Evolutionary conservation across 2,797 vertebrate genomes (phyloP), one percentile per base, ranked within the genome.

Genomic region (Urophycis tenuis): DNA sequence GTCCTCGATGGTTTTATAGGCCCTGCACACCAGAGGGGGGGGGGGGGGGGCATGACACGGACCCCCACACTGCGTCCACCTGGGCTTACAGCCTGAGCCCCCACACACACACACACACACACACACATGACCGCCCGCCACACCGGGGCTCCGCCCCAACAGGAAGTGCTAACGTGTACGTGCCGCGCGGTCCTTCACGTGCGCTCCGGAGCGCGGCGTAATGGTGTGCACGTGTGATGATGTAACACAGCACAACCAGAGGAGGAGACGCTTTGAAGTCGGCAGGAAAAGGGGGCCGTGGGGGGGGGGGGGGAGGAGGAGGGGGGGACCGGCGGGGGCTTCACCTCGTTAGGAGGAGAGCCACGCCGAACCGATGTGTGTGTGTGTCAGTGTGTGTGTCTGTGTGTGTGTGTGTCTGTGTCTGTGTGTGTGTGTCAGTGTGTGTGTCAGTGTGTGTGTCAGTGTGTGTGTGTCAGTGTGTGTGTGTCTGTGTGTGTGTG

Each of bases 1-100:
- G 53, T 99, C 97, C 85, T 96, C 96, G 60, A 99, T 92, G 80
- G 94, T 98, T 94, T 99, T 99, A 92, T 99, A 99, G 0, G 98
- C 97, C 97, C 97, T 99, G 93, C 74, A n/a, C n/a, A n/a, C n/a
- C n/a, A n/a, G n/a, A n/a, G n/a, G n/a, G n/a, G n/a, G n/a, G n/a
- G n/a, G n/a, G n/a, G n/a, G n/a, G n/a, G n/a, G n/a, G n/a, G n/a
- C 35, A 36, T 36, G 35, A 36, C 35, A 36, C 10, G n/a, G n/a
- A n/a, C 35, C 35, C 22, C 9, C 53, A 25, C 8, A n/a, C 22
- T 60, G 49, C 49, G 2, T 60, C 19, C 49, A 60, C 22, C 41
- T n/a, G 22, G 49, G 22, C 7, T 60, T 8, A 2, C 41, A n/a
- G 49, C 49, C n/a, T n/a, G 6, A 60, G 8, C 19, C 22, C 49